A percentile compares a stretch with the other conserved stretches of the same genome.
phyloP scores from a whole-genome alignment of 2,888 invertebrate genomes.

The Augiades crinisus region DNA sequence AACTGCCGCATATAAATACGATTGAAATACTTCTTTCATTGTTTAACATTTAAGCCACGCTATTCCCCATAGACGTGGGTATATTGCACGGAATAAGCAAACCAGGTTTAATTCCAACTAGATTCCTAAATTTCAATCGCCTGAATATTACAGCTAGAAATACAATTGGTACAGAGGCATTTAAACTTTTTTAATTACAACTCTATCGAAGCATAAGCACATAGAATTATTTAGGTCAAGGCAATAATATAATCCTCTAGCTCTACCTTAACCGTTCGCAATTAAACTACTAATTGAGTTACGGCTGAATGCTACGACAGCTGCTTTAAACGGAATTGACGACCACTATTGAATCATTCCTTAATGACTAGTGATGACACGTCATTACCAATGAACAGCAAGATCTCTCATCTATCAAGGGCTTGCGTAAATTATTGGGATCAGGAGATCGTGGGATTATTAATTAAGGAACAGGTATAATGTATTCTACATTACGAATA shows the following conservation, averaged over 20 bases:
- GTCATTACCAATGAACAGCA: constrained; percentile 23
- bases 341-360: constrained; percentile 23
- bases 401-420: no score
- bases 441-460: no score
- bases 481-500: no score
- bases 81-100: no score
- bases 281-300: constrained; percentile 25
- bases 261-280: constrained; percentile 20
- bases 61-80: no score
- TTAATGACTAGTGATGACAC: constrained; percentile 18
- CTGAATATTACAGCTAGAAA: not conserved
- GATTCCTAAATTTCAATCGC: no score
- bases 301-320: constrained; percentile 23
- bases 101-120: no score
- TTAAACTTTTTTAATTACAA: not conserved
- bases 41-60: no score
- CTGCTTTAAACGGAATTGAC: constrained; percentile 25
- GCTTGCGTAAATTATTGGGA: no score
- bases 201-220: not conserved
- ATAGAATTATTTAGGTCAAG: constrained; percentile 10
- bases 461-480: no score
- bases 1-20: no score
- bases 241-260: constrained; percentile 11
- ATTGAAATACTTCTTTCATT: no score
- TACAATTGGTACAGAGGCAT: not conserved